Evolutionary conservation across 2,797 vertebrate genomes (phyloP), one percentile per base, ranked within the genome.

Genomic region (Sternarchorhynchus goeldii): DNA sequence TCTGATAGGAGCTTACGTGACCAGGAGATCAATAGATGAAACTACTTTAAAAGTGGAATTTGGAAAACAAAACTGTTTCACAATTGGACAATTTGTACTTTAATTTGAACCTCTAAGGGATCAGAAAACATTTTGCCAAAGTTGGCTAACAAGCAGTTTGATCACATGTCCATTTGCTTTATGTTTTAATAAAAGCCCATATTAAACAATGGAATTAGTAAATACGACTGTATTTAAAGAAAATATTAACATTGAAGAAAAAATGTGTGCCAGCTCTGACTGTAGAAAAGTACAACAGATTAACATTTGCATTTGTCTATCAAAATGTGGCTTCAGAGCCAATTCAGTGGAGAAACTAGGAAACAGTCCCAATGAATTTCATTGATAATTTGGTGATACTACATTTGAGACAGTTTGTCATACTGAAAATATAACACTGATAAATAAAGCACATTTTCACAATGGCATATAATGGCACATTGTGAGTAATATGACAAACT

Each of bases 301-400:
- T 12, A 25, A 59, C 21, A 12, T 21, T n/a, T 41, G 21, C 5
- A n/a, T 8, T 21, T 2, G 6, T 62, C 21, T 25, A 63, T 71
- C 31, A 62, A 55, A 70, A 70, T 70, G 32, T 60, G 64, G 41
- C 66, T 68, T 31, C 16, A 68, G 5, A 3, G 12, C 39, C 20
- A 1, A 67, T 21, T 41, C n/a, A 17, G 2, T n/a, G 20, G 59
- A n/a, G 50, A 62, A 63, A 69, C 65, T 39, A 41, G n/a, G 31
- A 67, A 67, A 29, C 21, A 2, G 17, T 18, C 73, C 59, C 39
- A 65, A 58, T 65, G 76, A 70, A 77, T 75, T 68, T 75, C 65
- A 64, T 64, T 75, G 56, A 71, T 76, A 64, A 64, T 70, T 71
- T 34, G 2, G 17, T 32, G 56, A 41, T 32, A 63, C 34, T 62